Base-by-base conservation (phyloP, 2,797 vertebrate species). In the Chromobotia macracanthus region DNA sequence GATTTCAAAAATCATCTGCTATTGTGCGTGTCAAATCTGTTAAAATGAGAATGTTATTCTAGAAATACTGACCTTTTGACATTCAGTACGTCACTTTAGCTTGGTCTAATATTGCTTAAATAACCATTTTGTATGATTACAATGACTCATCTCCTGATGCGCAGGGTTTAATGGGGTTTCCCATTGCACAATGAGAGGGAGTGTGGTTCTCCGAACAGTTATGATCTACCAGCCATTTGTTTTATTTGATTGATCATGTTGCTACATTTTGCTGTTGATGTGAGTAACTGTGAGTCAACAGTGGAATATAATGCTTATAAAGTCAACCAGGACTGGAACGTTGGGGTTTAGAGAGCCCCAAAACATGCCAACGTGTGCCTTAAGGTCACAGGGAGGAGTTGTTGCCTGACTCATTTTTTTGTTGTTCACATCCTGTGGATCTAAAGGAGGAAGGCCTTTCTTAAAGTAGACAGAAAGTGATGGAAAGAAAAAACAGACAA, bases 341-440 rank as follows among this genome's bases (percentile, higher is more conserved):
- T 70, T 48, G n/a, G 10, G 38, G 51, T 46, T 56, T 11, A 46
- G 21, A 51, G 25, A 31, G 10, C 53, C 16, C 72, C 21, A 56
- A 38, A 56, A 55, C 31, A 25, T 41, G 72, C 72, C n/a, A 15
- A 18, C 12, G 3, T 74, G 72, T 10, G 51, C 19, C 51, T 44
- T 46, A 67, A 67, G 50, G 12, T 23, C 74, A 58, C 16, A 76
- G 64, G 35, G 63, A 60, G 55, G 55, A 61, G 55, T 38, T 25
- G 23, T 50, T 69, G 51, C 46, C 38, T 60, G 41, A 58, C 15
- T 67, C 28, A 75, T 61, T 78, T 35, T 46, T 75, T 72, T 69
- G 68, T 68, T 58, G 51, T 48, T 76, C 61, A 76, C 76, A 77
- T 83, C 77, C 79, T 83, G 72, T 73, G 8, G 16, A 77, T 67